Evolutionary conservation across 2,888 invertebrate species (phyloP).

Genomic region (Drosophila subsilvestris): DNA sequence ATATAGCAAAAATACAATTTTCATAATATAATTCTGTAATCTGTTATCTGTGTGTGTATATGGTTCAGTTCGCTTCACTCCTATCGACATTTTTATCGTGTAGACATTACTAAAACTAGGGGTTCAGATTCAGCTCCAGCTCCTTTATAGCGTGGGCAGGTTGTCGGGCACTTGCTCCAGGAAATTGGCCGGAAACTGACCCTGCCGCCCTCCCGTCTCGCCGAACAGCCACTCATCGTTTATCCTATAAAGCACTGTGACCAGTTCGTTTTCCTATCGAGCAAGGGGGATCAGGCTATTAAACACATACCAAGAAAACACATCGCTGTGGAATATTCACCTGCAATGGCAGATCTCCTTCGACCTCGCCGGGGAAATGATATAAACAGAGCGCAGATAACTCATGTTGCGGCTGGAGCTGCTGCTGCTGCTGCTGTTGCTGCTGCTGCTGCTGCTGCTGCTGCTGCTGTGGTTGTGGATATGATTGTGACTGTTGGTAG

Average conservation of each 20-base stretch:
- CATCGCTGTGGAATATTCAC: constrained; percentile 79
- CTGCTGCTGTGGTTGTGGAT: constrained; percentile 28
- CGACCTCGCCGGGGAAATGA: constrained; percentile 88
- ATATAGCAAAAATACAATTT: constrained; percentile 48
- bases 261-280: constrained; percentile 86
- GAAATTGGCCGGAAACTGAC: constrained; percentile 92
- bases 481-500: constrained; percentile 15
- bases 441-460: not conserved
- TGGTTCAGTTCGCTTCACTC: constrained; percentile 65
- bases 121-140: constrained; percentile 9
- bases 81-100: constrained; percentile 47
- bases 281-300: not conserved
- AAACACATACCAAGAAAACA: not conserved
- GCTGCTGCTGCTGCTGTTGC: too few relatives aligned
- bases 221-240: constrained; percentile 92
- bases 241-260: constrained; percentile 88
- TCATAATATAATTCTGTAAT: constrained; percentile 4
- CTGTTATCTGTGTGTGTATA: constrained; percentile 33
- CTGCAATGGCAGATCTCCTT: constrained; percentile 86
- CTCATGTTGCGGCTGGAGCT: not conserved
- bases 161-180: constrained; percentile 86
- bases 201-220: constrained; percentile 87
- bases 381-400: constrained; percentile 87
- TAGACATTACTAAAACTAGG: constrained; percentile 41
- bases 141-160: constrained; percentile 80